Evolutionary conservation across 2,797 vertebrate species (phyloP), one percentile per base, ranked within the genome.

Genomic region (Psittacula derbiana): DNA sequence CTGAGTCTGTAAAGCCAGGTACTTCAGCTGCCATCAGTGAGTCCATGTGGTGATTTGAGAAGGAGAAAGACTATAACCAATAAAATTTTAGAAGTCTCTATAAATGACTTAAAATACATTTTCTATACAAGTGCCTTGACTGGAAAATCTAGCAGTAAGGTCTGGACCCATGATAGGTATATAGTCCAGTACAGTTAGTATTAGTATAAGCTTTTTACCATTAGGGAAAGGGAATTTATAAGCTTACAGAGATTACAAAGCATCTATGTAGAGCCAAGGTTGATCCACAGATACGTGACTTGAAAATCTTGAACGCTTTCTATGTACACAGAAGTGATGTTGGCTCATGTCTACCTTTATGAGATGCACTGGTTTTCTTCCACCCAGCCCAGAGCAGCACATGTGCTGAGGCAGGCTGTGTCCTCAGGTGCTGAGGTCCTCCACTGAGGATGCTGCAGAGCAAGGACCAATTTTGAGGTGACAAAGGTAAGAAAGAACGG

Each of bases 61-160:
- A 73, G 47, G 58, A 64, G 69, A 80, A 86, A 91, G 67, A 86
- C 82, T 71, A 61, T 40, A 88, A 86, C 53, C 46, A 86, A 24
- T 81, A 95, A 47, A 33, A 91, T 73, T 95, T 92, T 87, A 92
- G 89, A 88, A 87, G 82, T 44, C 74, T 86, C 70, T 69, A 47
- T 86, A 94, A 93, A 91, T 90, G 66, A 94, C 72, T 91, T 71
- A 38, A 52, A 92, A 93, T 53, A 92, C 44, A 88, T 89, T 82
- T 96, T 61, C 67, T 65, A 31, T 50, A 62, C 31, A 81, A 81
- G 74, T 36, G 31, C 67, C 81, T 83, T 61, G 66, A 73, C 62
- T 65, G 40, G 27, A 89, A 92, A 92, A 64, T 66, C 40, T 83
- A 86, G 73, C 1, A 9, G 60, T 79, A 47, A 95, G 75, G 36